Evolutionary conservation across 2,888 invertebrate genomes (phyloP).

Genomic region (Autographa pulchrina): DNA sequence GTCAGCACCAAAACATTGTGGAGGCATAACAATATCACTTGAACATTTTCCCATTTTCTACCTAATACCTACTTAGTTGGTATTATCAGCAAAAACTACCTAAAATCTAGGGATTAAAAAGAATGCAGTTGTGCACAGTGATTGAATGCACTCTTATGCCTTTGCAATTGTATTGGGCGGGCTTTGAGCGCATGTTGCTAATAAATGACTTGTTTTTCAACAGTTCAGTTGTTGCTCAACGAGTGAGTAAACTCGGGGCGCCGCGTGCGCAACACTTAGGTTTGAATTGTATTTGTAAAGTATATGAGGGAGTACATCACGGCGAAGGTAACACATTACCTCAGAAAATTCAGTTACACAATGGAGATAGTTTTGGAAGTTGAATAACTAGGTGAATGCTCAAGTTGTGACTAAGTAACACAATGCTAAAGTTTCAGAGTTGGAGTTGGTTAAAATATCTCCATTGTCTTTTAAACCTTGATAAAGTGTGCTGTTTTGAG

Average conservation of each 20-base stretch:
- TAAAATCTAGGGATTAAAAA: slow-evolving; percentile 20
- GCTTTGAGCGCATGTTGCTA: slow-evolving; percentile 88
- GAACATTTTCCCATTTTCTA: slow-evolving; percentile 25
- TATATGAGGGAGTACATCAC: slow-evolving; percentile 87
- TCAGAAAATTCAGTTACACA: slow-evolving; percentile 81
- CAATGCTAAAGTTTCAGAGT: slow-evolving; percentile 13
- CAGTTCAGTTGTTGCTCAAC: slow-evolving; percentile 89
- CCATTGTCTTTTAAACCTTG: slow-evolving; percentile 71
- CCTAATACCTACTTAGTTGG: slow-evolving; percentile 4
- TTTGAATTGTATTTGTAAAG: slow-evolving; percentile 89
- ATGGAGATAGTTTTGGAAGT: slow-evolving; percentile 71
- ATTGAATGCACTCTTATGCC: slow-evolving; percentile 64
- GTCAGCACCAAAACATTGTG: slow-evolving; percentile 82
- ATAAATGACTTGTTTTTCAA: slow-evolving; percentile 89
- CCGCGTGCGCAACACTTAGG: slow-evolving; percentile 89
- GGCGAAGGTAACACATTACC: slow-evolving; percentile 87
- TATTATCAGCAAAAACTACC: slow-evolving; percentile 1
- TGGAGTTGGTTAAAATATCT: slow-evolving; percentile 71
- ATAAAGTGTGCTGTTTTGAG: slow-evolving; percentile 76
- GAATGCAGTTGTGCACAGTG: slow-evolving; percentile 19
- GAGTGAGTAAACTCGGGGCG: slow-evolving; percentile 89
- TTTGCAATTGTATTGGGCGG: slow-evolving; percentile 81
- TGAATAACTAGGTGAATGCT: slow-evolving; percentile 5
- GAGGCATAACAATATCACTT: slow-evolving; percentile 70
- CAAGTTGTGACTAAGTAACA: slow-evolving; percentile 2